Evolutionary conservation across 2,888 invertebrate species (phyloP).

Genomic region (Monopis laevigella): DNA sequence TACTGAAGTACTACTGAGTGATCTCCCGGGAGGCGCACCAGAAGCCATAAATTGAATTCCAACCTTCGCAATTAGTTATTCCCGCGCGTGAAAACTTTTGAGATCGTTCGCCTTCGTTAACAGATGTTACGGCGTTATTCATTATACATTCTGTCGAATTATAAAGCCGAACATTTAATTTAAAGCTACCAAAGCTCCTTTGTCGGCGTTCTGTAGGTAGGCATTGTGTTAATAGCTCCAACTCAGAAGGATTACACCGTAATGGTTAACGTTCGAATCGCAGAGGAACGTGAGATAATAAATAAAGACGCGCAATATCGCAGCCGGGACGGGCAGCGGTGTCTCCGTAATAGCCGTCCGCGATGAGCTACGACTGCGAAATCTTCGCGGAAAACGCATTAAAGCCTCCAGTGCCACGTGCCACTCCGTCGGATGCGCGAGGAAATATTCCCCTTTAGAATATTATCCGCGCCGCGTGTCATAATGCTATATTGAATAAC

Average conservation of each 20-base stretch:
- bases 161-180: conserved; percentile 67
- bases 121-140: conserved; percentile 68
- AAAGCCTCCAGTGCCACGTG: conserved; percentile 24
- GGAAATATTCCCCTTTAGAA: conserved; percentile 29
- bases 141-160: conserved; percentile 68
- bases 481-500: conserved; percentile 29
- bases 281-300: conserved; percentile 36
- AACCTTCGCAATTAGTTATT: conserved; percentile 68
- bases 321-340: conserved; percentile 22
- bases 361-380: conserved; percentile 18
- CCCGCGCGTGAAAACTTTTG: conserved; percentile 68
- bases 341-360: conserved; percentile 12
- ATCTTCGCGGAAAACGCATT: conserved; percentile 26
- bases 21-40: conserved; percentile 62
- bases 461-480: conserved; percentile 23
- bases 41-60: conserved; percentile 67
- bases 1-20: conserved; percentile 54
- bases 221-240: conserved; percentile 33
- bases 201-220: conserved; percentile 48
- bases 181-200: conserved; percentile 59
- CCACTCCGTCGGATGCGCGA: conserved; percentile 18
- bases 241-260: conserved; percentile 20
- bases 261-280: conserved; percentile 40
- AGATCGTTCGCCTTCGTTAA: conserved; percentile 68
- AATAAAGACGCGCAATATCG: conserved; percentile 44